These are phyloP conservation scores for Xiphophorus birchmanni DNA, from an alignment of 2,797 vertebrate species.

Conservation along the genomic window DNA sequence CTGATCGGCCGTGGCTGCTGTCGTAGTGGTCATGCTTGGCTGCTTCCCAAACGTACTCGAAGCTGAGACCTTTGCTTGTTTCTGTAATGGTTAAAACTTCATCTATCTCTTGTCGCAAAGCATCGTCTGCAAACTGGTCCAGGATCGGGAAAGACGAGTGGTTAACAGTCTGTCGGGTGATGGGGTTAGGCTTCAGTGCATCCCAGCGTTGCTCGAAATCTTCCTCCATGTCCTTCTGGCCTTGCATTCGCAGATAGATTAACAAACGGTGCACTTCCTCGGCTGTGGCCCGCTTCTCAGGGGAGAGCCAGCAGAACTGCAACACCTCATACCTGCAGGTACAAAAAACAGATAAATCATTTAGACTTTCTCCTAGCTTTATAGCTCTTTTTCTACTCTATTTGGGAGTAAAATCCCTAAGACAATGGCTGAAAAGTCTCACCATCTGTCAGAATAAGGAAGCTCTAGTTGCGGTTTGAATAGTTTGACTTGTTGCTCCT, in stretches of 20 bases:
- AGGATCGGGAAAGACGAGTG: slow-evolving; percentile 94
- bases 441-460: slow-evolving; percentile 97
- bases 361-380: slow-evolving; percentile 5
- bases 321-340: slow-evolving; percentile 91
- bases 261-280: slow-evolving; percentile 95
- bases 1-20: slow-evolving; percentile 77
- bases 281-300: slow-evolving; percentile 92
- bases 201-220: slow-evolving; percentile 98
- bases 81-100: slow-evolving; percentile 97
- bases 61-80: slow-evolving; percentile 96
- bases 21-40: slow-evolving; percentile 95
- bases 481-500: slow-evolving; percentile 92
- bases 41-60: slow-evolving; percentile 98
- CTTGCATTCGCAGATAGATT: slow-evolving; percentile 96
- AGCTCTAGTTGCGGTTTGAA: slow-evolving; percentile 92
- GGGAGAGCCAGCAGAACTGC: slow-evolving; percentile 95
- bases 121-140: slow-evolving; percentile 89
- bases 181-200: slow-evolving; percentile 90
- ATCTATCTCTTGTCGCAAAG: slow-evolving; percentile 91
- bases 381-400: neutral
- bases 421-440: slow-evolving; percentile 32
- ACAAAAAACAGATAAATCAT: neutral
- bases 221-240: slow-evolving; percentile 90
- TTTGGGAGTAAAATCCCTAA: neutral
- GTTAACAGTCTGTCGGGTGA: slow-evolving; percentile 82